These are phyloP conservation scores for Sciaenops ocellatus DNA, from an alignment of 2,797 vertebrate species.

Conservation along the genomic window DNA sequence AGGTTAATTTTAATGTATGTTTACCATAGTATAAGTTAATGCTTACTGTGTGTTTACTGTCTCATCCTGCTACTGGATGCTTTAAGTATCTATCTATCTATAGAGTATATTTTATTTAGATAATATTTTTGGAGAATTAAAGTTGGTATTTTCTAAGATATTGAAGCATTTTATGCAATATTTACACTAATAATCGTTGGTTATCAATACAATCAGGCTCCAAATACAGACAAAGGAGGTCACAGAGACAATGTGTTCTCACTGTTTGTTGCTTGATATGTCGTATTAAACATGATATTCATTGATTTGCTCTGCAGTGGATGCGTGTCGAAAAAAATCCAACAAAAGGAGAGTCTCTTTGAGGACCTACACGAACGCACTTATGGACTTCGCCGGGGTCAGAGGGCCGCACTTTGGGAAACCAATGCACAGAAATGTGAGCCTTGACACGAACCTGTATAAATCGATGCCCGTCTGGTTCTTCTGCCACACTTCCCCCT, in stretches of 20 bases:
- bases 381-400: not conserved
- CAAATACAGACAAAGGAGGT: constrained; percentile 34
- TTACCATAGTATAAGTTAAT: too few species aligned
- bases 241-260: not conserved
- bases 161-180: not conserved
- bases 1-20: too few species aligned
- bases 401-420: not conserved
- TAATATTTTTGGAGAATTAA: not conserved
- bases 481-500: constrained; percentile 88
- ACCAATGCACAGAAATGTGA: constrained; percentile 14
- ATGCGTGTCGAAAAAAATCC: not conserved
- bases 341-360: not conserved
- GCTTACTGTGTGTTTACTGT: too few species aligned
- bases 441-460: constrained; percentile 88
- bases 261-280: not conserved
- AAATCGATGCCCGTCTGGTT: constrained; percentile 88
- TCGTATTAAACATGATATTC: not conserved
- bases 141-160: not conserved
- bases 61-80: too few species aligned
- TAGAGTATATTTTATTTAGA: too few species aligned
- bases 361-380: not conserved
- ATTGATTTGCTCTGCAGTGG: not conserved
- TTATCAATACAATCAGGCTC: not conserved
- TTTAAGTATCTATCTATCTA: too few species aligned
- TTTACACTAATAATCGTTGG: not conserved